Conservation (phyloP, 2,113 vertebrate species). For the Gracilinanus agilis region DNA sequence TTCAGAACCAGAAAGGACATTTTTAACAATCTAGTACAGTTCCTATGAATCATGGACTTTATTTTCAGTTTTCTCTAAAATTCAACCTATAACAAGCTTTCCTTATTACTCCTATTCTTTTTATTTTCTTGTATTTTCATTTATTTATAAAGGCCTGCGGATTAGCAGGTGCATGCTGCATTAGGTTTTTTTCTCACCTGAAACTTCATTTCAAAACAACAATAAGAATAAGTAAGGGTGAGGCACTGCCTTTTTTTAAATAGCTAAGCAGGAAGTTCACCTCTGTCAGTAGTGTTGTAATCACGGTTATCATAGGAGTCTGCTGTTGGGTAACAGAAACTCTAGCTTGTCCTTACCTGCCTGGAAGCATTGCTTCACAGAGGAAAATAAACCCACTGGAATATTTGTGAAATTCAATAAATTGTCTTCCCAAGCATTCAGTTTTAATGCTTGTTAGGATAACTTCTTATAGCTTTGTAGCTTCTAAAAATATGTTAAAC, state of each 20-base stretch:
- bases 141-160: conserved; percentile 25
- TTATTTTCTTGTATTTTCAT: conserved; percentile 31
- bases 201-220: conserved; percentile 74
- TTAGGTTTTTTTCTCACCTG: conserved; percentile 60
- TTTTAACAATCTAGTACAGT: background rate
- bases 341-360: conserved; percentile 88
- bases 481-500: conserved; percentile 43
- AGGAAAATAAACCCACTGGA: conserved; percentile 83
- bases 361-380: conserved; percentile 85
- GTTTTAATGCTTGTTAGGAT: conserved; percentile 23
- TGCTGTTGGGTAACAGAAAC: conserved; percentile 91
- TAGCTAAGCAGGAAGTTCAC: conserved; percentile 85
- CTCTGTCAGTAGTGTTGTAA: conserved; percentile 86
- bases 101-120: conserved; percentile 46
- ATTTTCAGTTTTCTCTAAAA: conserved; percentile 54
- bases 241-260: conserved; percentile 80
- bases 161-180: conserved; percentile 74
- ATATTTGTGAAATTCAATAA: conserved; percentile 85
- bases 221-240: conserved; percentile 81
- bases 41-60: conserved; percentile 12
- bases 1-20: background rate
- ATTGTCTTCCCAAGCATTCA: conserved; percentile 78
- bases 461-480: conserved; percentile 39
- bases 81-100: background rate
- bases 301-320: conserved; percentile 85